Percentiles rank a stretch among this genome's conserved stretches.
Evolutionary conservation across 2,113 vertebrate genomes (phyloP).

Genomic region (Martes martes): DNA sequence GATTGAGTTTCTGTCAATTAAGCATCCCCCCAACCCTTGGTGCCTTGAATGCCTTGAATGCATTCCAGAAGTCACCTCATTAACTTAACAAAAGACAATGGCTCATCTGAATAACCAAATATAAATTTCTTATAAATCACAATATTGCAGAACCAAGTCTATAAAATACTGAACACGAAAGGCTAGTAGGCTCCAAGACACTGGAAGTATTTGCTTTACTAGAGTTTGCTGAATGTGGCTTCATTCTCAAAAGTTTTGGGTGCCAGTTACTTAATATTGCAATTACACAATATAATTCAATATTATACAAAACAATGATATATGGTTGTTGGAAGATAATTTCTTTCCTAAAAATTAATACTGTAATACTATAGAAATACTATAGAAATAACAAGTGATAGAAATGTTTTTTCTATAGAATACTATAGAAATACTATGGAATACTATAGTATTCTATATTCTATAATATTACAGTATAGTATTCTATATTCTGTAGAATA

Average conservation of each 20-base stretch:
- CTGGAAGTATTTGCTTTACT: not conserved
- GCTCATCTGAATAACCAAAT: not conserved
- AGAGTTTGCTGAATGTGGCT: not conserved
- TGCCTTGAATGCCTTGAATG: no score
- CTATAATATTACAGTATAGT: not conserved
- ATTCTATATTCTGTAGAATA: not conserved
- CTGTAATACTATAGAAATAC: not conserved
- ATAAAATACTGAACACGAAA: not conserved
- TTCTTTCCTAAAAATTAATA: not conserved
- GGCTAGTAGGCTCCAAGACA: not conserved
- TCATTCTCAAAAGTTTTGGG: not conserved
- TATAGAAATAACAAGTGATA: not conserved
- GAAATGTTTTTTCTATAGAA: not conserved
- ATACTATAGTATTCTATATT: not conserved
- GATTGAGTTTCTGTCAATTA: not conserved
- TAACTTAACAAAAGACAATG: not conserved
- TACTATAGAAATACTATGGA: not conserved
- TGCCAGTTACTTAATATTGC: not conserved
- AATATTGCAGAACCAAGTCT: not conserved
- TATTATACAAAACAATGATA: not conserved
- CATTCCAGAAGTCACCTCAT: not conserved
- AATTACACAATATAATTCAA: not conserved
- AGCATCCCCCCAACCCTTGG: no score
- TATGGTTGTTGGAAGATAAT: not conserved
- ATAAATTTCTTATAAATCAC: not conserved